A percentile compares a stretch with the other conserved stretches of the same genome.
These are phyloP conservation scores for Crepidodera aurea DNA, from an alignment of 2,888 invertebrate species.

Conservation along the genomic window DNA sequence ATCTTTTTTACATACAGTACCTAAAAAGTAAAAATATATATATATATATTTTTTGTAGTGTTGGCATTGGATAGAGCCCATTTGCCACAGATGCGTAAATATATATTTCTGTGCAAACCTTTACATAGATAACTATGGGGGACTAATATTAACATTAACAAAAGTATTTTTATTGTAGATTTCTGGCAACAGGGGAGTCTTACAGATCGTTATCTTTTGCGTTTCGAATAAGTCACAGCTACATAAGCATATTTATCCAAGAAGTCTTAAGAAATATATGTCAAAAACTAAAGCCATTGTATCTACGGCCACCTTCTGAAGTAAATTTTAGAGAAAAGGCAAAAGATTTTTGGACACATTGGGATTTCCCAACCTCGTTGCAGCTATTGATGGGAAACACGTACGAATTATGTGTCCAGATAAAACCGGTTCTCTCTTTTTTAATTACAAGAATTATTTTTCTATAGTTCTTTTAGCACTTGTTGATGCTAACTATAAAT, in stretches of 20 bases:
- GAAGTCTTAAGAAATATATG: background rate
- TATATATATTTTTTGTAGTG: too few species aligned
- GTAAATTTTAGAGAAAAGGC: background rate
- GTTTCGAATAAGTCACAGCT: background rate
- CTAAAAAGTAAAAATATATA: too few species aligned
- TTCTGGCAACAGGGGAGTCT: background rate
- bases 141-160: background rate
- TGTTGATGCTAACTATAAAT: background rate
- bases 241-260: background rate
- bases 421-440: background rate
- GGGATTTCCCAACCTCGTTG: conserved; percentile 9
- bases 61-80: too few species aligned
- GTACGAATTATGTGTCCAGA: background rate
- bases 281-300: background rate
- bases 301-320: background rate
- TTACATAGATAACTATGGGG: background rate
- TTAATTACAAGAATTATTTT: background rate
- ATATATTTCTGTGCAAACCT: background rate
- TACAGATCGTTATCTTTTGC: background rate
- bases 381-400: background rate
- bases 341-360: background rate
- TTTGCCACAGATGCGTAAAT: too few species aligned
- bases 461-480: conserved; percentile 5
- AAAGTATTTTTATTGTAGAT: background rate
- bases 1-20: background rate